phyloP scores from a whole-genome alignment of 2,797 vertebrate species.

The Numenius phaeopus region DNA sequence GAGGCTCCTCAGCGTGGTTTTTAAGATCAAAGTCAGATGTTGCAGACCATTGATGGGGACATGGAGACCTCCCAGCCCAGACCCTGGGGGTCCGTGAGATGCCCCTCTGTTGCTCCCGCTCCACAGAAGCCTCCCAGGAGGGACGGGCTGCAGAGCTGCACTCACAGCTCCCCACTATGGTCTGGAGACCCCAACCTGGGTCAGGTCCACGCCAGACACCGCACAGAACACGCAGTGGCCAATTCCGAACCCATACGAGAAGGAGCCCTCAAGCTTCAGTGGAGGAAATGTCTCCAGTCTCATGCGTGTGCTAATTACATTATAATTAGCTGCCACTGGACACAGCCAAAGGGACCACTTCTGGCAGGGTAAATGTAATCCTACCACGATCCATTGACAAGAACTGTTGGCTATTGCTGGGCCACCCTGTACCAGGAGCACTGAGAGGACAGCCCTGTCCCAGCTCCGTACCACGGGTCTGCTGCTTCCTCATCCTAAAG shows the following conservation, averaged over 20 bases:
- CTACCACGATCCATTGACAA: rapidly evolving
- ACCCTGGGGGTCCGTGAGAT: background rate
- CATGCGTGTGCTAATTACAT: background rate
- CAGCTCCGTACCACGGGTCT: rapidly evolving
- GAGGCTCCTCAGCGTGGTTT: rapidly evolving
- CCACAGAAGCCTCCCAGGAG: background rate
- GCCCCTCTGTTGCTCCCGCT: background rate
- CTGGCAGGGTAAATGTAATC: background rate
- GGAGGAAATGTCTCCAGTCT: background rate
- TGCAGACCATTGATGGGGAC: background rate
- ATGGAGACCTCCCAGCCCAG: background rate
- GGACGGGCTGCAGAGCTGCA: background rate
- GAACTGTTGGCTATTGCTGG: background rate
- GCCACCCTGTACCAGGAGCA: rapidly evolving
- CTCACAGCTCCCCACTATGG: background rate
- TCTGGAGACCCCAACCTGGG: background rate
- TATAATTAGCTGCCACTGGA: background rate
- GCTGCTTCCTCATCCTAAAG: rapidly evolving
- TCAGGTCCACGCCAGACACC: too few species aligned
- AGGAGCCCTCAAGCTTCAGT: background rate
- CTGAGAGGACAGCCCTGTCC: background rate
- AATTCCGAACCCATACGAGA: background rate
- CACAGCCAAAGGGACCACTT: background rate
- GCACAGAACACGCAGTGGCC: rapidly evolving
- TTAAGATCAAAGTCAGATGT: background rate